phyloP scores from a whole-genome alignment of 2,888 invertebrate species.

The Sepiola atlantica region DNA sequence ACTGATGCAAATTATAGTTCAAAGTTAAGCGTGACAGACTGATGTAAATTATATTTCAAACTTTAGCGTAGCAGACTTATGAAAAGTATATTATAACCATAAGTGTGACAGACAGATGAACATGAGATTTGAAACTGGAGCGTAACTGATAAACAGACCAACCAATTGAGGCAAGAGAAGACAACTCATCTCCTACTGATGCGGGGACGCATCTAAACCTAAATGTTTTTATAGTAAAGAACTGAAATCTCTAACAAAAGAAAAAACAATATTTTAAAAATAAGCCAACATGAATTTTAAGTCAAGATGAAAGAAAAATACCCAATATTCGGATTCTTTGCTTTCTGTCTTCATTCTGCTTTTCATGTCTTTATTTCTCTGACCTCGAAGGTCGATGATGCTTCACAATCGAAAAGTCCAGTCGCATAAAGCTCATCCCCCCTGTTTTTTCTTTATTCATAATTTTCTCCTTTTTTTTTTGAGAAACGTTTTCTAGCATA shows the following conservation, averaged over 20 bases:
- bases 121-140: too few species aligned
- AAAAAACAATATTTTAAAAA: not conserved
- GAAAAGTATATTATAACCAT: too few species aligned
- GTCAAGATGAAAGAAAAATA: not conserved
- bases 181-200: too few species aligned
- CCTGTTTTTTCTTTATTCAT: not conserved
- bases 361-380: not conserved
- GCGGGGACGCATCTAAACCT: too few species aligned
- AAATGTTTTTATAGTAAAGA: not conserved
- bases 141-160: too few species aligned
- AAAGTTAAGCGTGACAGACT: too few species aligned
- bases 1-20: too few species aligned
- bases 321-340: not conserved
- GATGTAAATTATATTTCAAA: too few species aligned
- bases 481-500: constrained; percentile 8
- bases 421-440: not conserved
- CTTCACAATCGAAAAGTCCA: not conserved
- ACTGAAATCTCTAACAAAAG: not conserved
- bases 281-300: not conserved
- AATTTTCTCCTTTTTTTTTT: too few species aligned
- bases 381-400: constrained; percentile 1
- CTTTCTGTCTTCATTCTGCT: not conserved
- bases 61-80: too few species aligned
- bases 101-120: too few species aligned
- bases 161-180: too few species aligned